Conservation (phyloP, 2,113 vertebrate species). For the Erinaceus europaeus region DNA sequence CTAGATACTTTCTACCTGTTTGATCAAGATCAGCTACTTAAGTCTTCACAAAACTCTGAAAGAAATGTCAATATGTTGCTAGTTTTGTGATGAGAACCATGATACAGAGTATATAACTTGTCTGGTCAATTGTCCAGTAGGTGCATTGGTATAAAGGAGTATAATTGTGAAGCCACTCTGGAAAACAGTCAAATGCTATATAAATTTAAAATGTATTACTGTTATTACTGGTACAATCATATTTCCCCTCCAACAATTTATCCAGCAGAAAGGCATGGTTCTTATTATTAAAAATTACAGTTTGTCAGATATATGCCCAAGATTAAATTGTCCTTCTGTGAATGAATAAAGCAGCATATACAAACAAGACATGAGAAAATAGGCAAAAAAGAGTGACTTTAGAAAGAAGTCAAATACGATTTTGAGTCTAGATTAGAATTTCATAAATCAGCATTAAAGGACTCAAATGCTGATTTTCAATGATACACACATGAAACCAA, state of each 20-base stretch:
- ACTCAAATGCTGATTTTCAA: no score
- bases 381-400: neutral
- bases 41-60: neutral
- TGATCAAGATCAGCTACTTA: neutral
- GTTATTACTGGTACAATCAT: neutral
- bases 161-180: neutral
- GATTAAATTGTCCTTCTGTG: constrained; percentile 2
- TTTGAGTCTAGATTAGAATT: neutral
- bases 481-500: no score
- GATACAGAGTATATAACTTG: neutral
- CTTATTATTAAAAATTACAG: neutral
- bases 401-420: neutral
- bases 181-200: neutral
- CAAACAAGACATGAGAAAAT: neutral
- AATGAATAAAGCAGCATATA: neutral
- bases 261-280: neutral
- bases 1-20: no score
- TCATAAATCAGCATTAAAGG: no score
- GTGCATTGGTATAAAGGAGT: neutral
- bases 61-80: no score
- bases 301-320: neutral
- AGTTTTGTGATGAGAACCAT: neutral
- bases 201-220: neutral
- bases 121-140: neutral
- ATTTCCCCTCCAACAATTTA: neutral